These are phyloP conservation scores for Drosophila siamana DNA, from an alignment of 2,888 invertebrate species.

Conservation along the genomic window DNA sequence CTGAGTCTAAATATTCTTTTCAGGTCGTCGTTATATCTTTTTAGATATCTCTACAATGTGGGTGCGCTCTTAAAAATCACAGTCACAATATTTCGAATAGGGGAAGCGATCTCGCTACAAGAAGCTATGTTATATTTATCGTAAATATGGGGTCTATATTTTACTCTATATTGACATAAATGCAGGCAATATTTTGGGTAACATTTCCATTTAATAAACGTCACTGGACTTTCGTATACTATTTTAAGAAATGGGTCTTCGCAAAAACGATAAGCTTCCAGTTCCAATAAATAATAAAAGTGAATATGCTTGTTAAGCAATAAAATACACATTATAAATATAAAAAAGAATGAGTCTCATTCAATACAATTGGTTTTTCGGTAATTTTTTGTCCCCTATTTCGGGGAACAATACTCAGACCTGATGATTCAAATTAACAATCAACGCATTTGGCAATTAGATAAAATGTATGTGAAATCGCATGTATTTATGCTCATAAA, in stretches of 20 bases:
- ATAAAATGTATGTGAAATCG: not conserved
- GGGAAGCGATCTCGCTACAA: not conserved
- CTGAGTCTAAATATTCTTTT: slow-evolving; percentile 50
- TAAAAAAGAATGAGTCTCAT: slow-evolving; percentile 1
- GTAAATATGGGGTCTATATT: not conserved
- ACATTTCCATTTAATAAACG: not conserved
- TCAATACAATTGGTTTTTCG: not conserved
- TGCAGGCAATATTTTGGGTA: not conserved
- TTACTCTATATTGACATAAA: not conserved
- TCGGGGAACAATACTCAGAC: slow-evolving; percentile 11
- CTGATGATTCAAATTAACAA: slow-evolving; percentile 27
- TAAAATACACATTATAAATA: slow-evolving; percentile 15
- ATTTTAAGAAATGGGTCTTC: not conserved
- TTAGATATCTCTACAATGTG: slow-evolving; percentile 34
- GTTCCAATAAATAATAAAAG: slow-evolving; percentile 25
- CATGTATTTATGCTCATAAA: slow-evolving; percentile 1
- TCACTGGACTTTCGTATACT: not conserved
- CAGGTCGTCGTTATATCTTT: slow-evolving; percentile 55
- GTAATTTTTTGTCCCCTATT: not conserved
- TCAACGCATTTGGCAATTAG: not conserved
- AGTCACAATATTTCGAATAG: not conserved
- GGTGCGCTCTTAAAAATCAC: not conserved
- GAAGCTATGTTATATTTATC: not conserved
- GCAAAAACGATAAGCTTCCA: slow-evolving; percentile 27
- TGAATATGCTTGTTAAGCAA: not conserved